phyloP scores from a whole-genome alignment of 2,888 invertebrate species.

The Andrena marginata region DNA sequence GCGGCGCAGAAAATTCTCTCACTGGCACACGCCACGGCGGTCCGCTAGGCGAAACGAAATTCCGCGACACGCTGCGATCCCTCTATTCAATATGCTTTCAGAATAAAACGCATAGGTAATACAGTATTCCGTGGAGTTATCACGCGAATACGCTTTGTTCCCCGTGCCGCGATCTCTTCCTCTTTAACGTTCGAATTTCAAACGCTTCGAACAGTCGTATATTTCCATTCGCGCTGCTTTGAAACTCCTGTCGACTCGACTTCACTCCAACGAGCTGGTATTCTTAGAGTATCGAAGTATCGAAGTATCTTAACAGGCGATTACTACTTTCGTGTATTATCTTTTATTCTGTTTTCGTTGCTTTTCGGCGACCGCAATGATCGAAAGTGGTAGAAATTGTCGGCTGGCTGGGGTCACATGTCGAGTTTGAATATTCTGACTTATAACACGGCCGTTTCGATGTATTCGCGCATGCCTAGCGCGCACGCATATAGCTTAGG shows the following conservation, averaged over 20 bases:
- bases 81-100: not conserved
- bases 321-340: not conserved
- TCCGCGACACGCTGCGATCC: not conserved
- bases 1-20: slow-evolving; percentile 75
- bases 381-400: not conserved
- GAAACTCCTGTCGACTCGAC: not conserved
- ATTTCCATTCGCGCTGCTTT: not conserved
- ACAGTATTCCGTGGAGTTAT: not conserved
- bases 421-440: not conserved
- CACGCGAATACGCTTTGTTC: not conserved
- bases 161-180: slow-evolving; percentile 8
- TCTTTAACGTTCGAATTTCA: slow-evolving; percentile 15
- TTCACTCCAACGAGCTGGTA: not conserved
- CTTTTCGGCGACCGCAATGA: not conserved
- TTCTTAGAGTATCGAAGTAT: slow-evolving; percentile 9
- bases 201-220: not conserved
- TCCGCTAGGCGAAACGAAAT: not conserved
- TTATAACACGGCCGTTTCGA: slow-evolving; percentile 10
- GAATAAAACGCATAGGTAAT: not conserved
- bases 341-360: not conserved
- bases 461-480: slow-evolving; percentile 41
- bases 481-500: slow-evolving; percentile 49
- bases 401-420: not conserved
- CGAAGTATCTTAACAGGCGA: slow-evolving; percentile 19
- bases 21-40: not conserved